These are phyloP conservation scores for Bambusicola thoracicus DNA, from an alignment of 2,113 vertebrate genomes.

Conservation along the genomic window DNA sequence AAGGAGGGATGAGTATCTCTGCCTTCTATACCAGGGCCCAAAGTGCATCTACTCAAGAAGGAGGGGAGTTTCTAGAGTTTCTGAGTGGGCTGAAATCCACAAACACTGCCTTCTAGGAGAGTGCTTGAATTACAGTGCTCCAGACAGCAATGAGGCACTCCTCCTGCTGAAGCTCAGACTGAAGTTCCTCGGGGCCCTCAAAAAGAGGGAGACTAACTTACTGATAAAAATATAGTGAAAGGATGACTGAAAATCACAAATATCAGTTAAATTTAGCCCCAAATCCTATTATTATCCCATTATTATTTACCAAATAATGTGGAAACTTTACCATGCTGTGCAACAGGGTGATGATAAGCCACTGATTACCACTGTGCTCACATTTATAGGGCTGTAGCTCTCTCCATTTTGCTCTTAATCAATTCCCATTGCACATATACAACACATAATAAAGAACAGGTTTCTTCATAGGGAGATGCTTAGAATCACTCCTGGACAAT, in stretches of 20 bases:
- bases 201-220: background rate
- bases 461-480: background rate
- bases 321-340: background rate
- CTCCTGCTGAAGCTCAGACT: background rate
- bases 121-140: background rate
- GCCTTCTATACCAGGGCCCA: background rate
- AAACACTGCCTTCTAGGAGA: background rate
- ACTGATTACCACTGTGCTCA: background rate
- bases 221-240: background rate
- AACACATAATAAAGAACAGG: background rate
- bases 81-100: background rate
- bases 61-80: background rate
- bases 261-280: background rate
- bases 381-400: background rate
- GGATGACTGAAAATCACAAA: background rate
- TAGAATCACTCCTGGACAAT: background rate
- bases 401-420: slow-evolving; percentile 11
- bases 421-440: background rate
- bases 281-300: background rate
- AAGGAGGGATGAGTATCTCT: background rate
- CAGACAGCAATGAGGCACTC: background rate
- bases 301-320: background rate
- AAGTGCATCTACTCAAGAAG: background rate
- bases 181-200: background rate
- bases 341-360: background rate